Conservation (phyloP, 2,113 vertebrate species). For the Neomonachus schauinslandi region DNA sequence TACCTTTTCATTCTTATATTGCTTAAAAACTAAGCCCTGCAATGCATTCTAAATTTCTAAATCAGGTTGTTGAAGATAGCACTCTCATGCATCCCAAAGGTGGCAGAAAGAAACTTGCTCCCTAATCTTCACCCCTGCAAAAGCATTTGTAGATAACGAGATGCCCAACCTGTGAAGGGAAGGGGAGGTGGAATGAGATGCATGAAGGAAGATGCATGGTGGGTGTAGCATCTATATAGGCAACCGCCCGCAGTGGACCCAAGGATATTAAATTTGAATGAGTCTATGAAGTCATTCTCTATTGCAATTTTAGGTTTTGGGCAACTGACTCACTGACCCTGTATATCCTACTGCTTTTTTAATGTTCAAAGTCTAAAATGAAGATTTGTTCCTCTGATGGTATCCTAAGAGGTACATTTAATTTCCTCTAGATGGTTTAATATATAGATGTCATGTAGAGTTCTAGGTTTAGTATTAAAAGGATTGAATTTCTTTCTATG, state of each 20-base stretch:
- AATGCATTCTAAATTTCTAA: not conserved
- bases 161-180: not conserved
- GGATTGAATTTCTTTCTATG: not conserved
- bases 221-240: not conserved
- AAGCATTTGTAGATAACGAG: not conserved
- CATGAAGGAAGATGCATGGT: not conserved
- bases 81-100: not conserved
- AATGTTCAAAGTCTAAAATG: conserved; percentile 4
- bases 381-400: not conserved
- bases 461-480: not conserved
- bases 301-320: not conserved
- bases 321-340: not conserved
- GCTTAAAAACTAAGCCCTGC: not conserved
- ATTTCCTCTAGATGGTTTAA: not conserved
- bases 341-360: not conserved
- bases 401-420: not conserved
- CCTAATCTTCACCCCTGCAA: not conserved
- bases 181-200: not conserved
- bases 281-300: not conserved
- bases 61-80: not conserved
- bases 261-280: not conserved
- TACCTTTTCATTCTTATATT: not conserved
- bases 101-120: not conserved
- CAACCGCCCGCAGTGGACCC: fast-evolving
- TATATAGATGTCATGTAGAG: not conserved